Evolutionary conservation across 1,140 invertebrate species (phyloP).

Genomic region (Littorina saxatilis): DNA sequence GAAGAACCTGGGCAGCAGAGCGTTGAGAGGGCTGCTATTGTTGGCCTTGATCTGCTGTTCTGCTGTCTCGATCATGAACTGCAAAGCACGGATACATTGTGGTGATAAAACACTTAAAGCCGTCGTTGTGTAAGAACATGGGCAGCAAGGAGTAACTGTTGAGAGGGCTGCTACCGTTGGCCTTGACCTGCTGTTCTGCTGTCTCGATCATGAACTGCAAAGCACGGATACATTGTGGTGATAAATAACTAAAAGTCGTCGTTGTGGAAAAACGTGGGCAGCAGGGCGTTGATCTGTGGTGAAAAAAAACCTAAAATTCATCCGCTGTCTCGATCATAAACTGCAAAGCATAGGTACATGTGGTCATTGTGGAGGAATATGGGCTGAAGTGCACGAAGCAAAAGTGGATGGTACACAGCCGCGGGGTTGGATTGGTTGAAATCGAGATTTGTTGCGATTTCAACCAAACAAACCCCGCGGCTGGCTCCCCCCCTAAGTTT

Average conservation of each 20-base stretch:
- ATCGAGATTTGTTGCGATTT: too few species aligned
- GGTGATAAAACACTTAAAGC: too few species aligned
- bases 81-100: not conserved
- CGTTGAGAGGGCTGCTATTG: constrained; percentile 47
- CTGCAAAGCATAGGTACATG: too few species aligned
- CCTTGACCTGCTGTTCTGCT: constrained; percentile 47
- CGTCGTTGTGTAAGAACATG: constrained; percentile 45
- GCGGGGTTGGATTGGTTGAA: too few species aligned
- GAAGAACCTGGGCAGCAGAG: constrained; percentile 49
- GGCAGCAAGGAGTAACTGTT: constrained; percentile 55
- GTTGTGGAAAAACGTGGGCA: not conserved
- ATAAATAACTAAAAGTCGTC: too few species aligned
- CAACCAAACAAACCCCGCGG: too few species aligned
- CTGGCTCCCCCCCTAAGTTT: too few species aligned
- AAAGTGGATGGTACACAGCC: too few species aligned
- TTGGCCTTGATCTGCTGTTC: constrained; percentile 48
- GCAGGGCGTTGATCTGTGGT: not conserved
- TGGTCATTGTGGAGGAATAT: too few species aligned
- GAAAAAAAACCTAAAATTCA: not conserved
- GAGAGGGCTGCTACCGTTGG: constrained; percentile 42
- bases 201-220: constrained; percentile 45
- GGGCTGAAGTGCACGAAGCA: too few species aligned
- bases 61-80: constrained; percentile 46
- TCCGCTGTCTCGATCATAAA: too few species aligned
- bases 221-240: too few species aligned